Evolutionary conservation across 2,888 invertebrate species (phyloP), one percentile per base, ranked within the genome.

Genomic region (Globia sparganii): DNA sequence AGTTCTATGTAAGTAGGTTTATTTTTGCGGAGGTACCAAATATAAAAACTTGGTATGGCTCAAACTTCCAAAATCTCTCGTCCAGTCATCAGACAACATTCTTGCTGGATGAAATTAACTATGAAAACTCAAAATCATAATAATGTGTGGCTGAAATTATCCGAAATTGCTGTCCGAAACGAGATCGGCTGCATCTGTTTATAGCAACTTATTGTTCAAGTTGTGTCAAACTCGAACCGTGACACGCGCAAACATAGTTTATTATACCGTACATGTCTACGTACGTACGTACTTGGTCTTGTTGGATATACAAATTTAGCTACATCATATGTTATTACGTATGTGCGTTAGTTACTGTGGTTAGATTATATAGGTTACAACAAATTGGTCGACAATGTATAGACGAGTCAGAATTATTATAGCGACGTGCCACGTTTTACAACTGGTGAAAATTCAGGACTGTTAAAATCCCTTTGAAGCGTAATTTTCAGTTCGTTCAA

Each of bases 261-360:
- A 61, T 43, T 31, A 71, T 65, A 25, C 65, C 40, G 56, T 43
- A 70, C 31, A 40, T 69, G 40, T 56, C n/a, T n/a, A n/a, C n/a
- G n/a, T n/a, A n/a, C n/a, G n/a, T n/a, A n/a, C n/a, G n/a, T n/a
- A n/a, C n/a, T n/a, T n/a, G n/a, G n/a, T n/a, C n/a, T n/a, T n/a
- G n/a, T 40, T 78, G 79, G n/a, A 75, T 75, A 75, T 66, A 70
- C 64, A 70, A 70, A n/a, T n/a, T n/a, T n/a, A n/a, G 65, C 56
- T 71, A 74, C 53, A 46, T 68, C 58, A 62, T 46, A 58, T 66
- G 61, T 59, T 75, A 58, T 59, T 67, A 66, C 78, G 40, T 56
- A 28, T 56, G 18, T 25, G 56, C 11, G 25, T 18, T 62, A 28
- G 53, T n/a, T 25, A 53, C 25, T 53, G 11, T n/a, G 58, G 6